These are phyloP conservation scores for Cottus gobio DNA, from an alignment of 2,113 vertebrate species.

Conservation along the genomic window DNA sequence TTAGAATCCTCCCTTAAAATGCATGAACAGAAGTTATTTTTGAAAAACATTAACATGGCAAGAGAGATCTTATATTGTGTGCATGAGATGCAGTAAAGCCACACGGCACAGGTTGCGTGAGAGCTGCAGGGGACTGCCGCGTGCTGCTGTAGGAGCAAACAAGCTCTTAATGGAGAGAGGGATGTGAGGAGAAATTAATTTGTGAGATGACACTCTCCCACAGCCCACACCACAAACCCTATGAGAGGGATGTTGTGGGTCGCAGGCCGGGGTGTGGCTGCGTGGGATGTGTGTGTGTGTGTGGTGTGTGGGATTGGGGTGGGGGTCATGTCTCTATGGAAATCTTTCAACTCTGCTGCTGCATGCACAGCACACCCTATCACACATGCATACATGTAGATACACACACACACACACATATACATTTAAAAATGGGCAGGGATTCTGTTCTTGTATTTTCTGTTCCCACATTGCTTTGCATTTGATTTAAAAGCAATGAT, in stretches of 20 bases:
- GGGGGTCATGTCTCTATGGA: constrained; percentile 72
- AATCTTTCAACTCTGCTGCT: constrained; percentile 69
- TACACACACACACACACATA: no score
- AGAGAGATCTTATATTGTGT: constrained; percentile 12
- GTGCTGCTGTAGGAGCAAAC: constrained; percentile 57
- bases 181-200: constrained; percentile 80
- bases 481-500: constrained; percentile 43
- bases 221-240: constrained; percentile 65
- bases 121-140: constrained; percentile 59
- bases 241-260: constrained; percentile 60
- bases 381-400: constrained; percentile 31
- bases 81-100: constrained; percentile 37
- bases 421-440: constrained; percentile 25
- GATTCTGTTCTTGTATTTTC: constrained; percentile 19
- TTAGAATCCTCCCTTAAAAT: not conserved
- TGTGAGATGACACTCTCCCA: constrained; percentile 72
- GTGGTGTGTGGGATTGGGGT: not conserved
- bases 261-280: constrained; percentile 6
- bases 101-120: constrained; percentile 46
- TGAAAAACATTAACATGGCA: not conserved
- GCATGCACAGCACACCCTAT: constrained; percentile 40
- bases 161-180: constrained; percentile 74
- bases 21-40: not conserved
- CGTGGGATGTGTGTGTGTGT: not conserved
- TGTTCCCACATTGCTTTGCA: not conserved